Base-by-base conservation (phyloP, 2,888 invertebrate genomes). In the Pristionchus entomophagus region DNA sequence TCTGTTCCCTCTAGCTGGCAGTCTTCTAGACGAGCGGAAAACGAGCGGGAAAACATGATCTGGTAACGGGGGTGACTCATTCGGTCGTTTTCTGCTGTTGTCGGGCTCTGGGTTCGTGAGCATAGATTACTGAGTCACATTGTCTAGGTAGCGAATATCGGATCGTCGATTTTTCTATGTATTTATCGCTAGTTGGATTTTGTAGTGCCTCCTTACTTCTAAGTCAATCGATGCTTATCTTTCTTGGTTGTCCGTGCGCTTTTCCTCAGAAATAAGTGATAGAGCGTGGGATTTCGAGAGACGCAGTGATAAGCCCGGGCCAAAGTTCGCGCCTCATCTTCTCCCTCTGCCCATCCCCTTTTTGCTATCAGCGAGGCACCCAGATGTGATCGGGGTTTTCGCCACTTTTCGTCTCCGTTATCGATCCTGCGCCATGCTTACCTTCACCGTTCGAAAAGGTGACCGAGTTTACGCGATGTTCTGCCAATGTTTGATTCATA, bases 181-280 rank as follows among this genome's bases (percentile, higher is more conserved):
- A n/a, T n/a, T n/a, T n/a, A n/a, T n/a, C n/a, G n/a, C n/a, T n/a
- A 32, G 32, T 19, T 41, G 73, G 41, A 41, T 45, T 38, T 73
- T 73, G 73, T 73, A 73, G 73, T n/a, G n/a, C 45, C n/a, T 22
- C n/a, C 41, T 41, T 73, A 26, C 41, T 10, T 73, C 19, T 19
- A 8, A 69, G 38, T 69, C 73, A 41, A 73, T 73, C 73, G 73
- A 38, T 45, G 10, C 73, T 73, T 73, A 73, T 73, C 73, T n/a
- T 19, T 26, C 41, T 38, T 41, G 38, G 22, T 22, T 65, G 65
- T 59, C 59, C 65, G 35, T 35, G 35, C 65, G 65, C 65, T 65
- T 65, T 65, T 65, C 65, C 19, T 2, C 22, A 8, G 41, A 73
- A 73, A 41, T 8, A 29, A 65, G 29, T 14, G 51, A 80, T 51